Evolutionary conservation across 2,113 vertebrate genomes (phyloP), one percentile per base, ranked within the genome.

Genomic region (Peromyscus maniculatus): DNA sequence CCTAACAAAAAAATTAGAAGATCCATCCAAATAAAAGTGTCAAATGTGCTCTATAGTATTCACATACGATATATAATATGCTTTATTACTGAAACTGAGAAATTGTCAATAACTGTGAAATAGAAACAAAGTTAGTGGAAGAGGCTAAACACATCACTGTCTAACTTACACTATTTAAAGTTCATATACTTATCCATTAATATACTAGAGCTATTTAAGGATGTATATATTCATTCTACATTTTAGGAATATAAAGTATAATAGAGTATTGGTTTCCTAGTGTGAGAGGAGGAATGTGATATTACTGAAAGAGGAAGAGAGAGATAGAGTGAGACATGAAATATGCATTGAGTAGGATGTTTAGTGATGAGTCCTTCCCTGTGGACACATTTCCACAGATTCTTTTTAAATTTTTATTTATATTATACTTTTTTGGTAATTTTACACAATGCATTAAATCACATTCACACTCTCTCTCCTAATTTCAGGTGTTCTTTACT

Each of bases 351-450:
- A 33, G 31, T 15, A 69, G 17, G 5, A 39, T 79, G 19, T 36
- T 55, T 19, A 46, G 0, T 1, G 19, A 39, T 33, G 0, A 22
- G 17, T 1, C 5, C 31, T 87, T 49, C 5, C 0, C 52, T 33
- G 21, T 57, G 7, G 7, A 28, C 33, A 17, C 1, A 24, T 39
- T 83, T 80, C 64, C 64, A 71, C 31, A 67, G 43, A 69, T 69
- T 22, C 36, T 39, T 75, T 75, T 26, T 28, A 77, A 13, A 46
- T 28, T 46, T 77, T 46, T 28, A 77, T 49, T 72, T 77, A 28
- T 75, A 6, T 46, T 43, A 22, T 26, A 26, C 13, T 10, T 11
- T 43, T 46, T 46, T 77, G 75, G 6, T 28, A 49, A 26, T 46
- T 77, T 46, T 77, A 77, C 26, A 46, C 21, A 39, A 11, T 74